Evolutionary conservation across 2,113 vertebrate genomes (phyloP), one percentile per base, ranked within the genome.

Genomic region (Thunnus maccoyii): DNA sequence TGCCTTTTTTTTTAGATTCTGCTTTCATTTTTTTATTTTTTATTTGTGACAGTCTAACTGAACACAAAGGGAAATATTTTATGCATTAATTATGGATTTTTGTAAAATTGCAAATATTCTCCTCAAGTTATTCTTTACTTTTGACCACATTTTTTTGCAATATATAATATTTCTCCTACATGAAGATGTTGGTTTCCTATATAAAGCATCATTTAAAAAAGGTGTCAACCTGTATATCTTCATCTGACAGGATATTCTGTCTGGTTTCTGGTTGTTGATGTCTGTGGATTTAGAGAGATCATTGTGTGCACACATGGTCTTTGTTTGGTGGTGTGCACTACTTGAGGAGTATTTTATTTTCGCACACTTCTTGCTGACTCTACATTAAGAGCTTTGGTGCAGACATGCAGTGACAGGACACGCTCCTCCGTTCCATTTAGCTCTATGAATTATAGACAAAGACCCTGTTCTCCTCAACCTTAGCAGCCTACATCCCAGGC

Each of bases 381-480:
- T 66, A 55, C 68, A 1, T 75, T 73, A 65, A 76, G 67, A 83
- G 88, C 83, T 70, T 70, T 66, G 71, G 60, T 63, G 78, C 85
- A 89, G 83, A 92, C 70, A 20, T 70, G 79, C 70, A 87, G 67
- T 82, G 87, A 92, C 88, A 86, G 82, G 65, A 50, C 48, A 65
- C 83, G 30, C 90, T 88, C 84, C 90, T 85, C 82, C 25, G 27
- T 92, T 92, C 91, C 92, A 94, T 93, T 93, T 92, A 79, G 83
- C 81, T 86, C 73, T 83, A 94, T 95, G 90, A 94, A 94, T 95
- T 94, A 92, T 94, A 93, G 94, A 95, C 94, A 95, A 95, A 95
- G 94, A 91, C 67, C 57, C 72, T n/a, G 83, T 88, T 88, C 74
- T 83, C 76, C 62, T 88, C 84, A 85, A 73, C 87, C 77, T 81